Conservation (phyloP, 1,140 invertebrate genomes). For the Euglossa dilemma region DNA sequence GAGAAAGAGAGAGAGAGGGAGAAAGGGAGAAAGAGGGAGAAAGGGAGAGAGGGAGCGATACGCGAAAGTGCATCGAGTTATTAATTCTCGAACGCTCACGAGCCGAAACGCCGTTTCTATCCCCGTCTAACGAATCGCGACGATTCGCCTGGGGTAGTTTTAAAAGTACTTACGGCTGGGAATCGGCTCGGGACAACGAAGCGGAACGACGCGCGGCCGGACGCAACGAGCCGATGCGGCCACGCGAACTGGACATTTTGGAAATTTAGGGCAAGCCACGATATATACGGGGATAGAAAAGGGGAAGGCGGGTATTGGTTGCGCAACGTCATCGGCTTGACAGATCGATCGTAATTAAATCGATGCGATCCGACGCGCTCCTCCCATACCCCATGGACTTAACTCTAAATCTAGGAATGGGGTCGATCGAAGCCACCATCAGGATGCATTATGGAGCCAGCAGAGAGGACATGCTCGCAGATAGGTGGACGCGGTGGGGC, state of each 20-base stretch:
- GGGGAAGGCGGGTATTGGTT: constrained; percentile 35
- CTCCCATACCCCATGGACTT: constrained; percentile 61
- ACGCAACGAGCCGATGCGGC: neutral
- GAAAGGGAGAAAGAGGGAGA: too few relatives aligned
- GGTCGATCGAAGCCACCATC: constrained; percentile 77
- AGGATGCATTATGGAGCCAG: constrained; percentile 74
- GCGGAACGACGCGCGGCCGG: neutral
- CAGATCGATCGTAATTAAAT: constrained; percentile 76
- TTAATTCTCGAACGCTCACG: neutral
- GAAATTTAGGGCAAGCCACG: constrained; percentile 65
- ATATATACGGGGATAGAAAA: constrained; percentile 5
- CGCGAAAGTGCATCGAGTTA: neutral
- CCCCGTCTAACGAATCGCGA: too few relatives aligned
- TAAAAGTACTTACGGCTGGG: too few relatives aligned
- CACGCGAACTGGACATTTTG: constrained; percentile 54
- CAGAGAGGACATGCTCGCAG: constrained; percentile 69
- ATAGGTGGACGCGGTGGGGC: constrained; percentile 66
- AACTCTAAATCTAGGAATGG: constrained; percentile 73
- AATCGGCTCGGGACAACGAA: neutral
- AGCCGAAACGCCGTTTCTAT: too few relatives aligned
- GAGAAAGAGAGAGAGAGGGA: too few relatives aligned
- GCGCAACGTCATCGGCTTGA: constrained; percentile 54
- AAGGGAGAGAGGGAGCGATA: too few relatives aligned
- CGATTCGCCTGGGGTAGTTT: neutral
- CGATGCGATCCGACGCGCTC: constrained; percentile 65